phyloP scores from a whole-genome alignment of 2,113 vertebrate species.

The Hirundichthys speculiger region DNA sequence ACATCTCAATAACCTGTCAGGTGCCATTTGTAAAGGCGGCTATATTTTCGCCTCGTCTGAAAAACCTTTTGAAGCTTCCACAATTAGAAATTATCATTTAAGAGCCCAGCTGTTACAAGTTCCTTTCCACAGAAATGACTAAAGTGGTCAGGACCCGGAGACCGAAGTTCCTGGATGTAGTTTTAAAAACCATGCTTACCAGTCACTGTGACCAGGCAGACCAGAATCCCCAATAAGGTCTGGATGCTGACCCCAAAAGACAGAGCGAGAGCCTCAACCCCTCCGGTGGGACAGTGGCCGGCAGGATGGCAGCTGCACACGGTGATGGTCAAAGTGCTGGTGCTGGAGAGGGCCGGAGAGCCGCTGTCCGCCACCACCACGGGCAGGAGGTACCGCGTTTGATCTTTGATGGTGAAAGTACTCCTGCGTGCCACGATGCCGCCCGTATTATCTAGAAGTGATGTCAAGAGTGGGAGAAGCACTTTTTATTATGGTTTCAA shows the following conservation, averaged over 20 bases:
- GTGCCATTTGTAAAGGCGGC: too few relatives aligned
- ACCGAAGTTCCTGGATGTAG: neutral
- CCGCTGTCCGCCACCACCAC: conserved; percentile 90
- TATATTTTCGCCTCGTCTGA: too few relatives aligned
- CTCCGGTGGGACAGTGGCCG: conserved; percentile 77
- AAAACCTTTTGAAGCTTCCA: too few relatives aligned
- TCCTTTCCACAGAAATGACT: neutral
- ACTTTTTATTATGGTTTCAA: conserved; percentile 12
- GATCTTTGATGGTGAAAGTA: conserved; percentile 85
- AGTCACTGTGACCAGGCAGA: conserved; percentile 82
- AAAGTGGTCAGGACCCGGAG: neutral
- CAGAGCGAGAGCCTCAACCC: conserved; percentile 78
- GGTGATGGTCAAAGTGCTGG: conserved; percentile 86
- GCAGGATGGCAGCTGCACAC: conserved; percentile 86
- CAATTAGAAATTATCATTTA: neutral
- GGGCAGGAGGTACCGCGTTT: conserved; percentile 81
- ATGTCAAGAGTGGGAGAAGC: conserved; percentile 1
- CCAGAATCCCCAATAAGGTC: conserved; percentile 80
- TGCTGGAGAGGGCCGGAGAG: conserved; percentile 85
- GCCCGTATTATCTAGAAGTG: conserved; percentile 89
- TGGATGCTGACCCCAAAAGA: conserved; percentile 84
- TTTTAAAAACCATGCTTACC: conserved; percentile 77
- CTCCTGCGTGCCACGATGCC: conserved; percentile 84
- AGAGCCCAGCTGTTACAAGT: neutral
- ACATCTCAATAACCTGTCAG: too few relatives aligned